Conservation (phyloP, 2,888 invertebrate genomes). For the Sesamia inferens region DNA sequence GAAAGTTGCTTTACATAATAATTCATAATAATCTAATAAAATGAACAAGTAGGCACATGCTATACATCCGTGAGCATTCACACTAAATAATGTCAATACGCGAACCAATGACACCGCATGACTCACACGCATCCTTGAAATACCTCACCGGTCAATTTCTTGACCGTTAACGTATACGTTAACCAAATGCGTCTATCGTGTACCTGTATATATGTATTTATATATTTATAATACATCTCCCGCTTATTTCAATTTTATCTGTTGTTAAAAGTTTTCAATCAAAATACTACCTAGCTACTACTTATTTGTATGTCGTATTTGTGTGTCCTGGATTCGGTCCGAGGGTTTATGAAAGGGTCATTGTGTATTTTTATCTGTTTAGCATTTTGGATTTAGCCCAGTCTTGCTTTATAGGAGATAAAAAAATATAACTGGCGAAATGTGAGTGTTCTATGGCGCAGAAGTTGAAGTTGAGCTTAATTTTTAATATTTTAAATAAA, state of each 20-base stretch:
- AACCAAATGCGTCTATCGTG: conserved; percentile 32
- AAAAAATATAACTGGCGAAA: neutral
- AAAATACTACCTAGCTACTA: neutral
- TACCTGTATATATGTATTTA: neutral
- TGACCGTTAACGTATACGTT: conserved; percentile 31
- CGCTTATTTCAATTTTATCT: neutral
- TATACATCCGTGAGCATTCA: conserved; percentile 38
- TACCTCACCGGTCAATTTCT: conserved; percentile 72
- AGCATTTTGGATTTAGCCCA: neutral
- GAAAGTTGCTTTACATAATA: conserved; percentile 5
- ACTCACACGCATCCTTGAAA: conserved; percentile 67
- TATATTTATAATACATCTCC: neutral
- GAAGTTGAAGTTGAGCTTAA: too few relatives aligned
- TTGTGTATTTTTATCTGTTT: neutral
- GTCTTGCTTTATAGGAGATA: neutral
- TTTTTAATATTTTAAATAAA: too few relatives aligned
- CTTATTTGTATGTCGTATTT: neutral
- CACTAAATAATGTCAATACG: conserved; percentile 55
- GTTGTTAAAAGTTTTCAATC: neutral
- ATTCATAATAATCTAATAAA: neutral
- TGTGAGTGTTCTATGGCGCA: neutral
- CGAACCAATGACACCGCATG: conserved; percentile 42
- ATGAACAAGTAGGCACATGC: conserved; percentile 17
- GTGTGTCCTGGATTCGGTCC: neutral
- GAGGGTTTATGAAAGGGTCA: neutral